A percentile compares a stretch with the other conserved stretches of the same genome.
phyloP scores from a whole-genome alignment of 2,888 invertebrate genomes.

The Standfussiana lucernea region DNA sequence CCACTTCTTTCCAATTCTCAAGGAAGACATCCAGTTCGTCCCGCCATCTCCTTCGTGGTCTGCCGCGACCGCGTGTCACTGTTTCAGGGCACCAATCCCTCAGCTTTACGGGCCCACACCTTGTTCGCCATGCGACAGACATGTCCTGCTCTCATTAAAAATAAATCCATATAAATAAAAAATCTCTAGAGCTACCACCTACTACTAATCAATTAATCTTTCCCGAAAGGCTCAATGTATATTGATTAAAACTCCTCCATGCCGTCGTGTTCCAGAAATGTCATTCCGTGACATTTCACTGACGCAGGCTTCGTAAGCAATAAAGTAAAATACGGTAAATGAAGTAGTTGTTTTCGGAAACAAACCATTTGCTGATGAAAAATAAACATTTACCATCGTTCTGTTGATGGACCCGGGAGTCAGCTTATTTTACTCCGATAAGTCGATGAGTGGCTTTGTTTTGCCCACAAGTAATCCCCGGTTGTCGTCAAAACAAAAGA shows the following conservation, averaged over 20 bases:
- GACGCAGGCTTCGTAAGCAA: conserved; percentile 4
- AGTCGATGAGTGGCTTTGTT: neutral
- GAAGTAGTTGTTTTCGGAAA: neutral
- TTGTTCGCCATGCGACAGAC: no score
- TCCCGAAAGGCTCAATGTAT: conserved; percentile 3
- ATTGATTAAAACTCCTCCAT: conserved; percentile 19
- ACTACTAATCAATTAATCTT: neutral
- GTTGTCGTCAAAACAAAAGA: neutral
- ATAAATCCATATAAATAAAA: neutral
- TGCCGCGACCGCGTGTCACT: no score
- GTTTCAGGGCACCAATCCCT: no score
- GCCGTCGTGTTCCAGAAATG: conserved; percentile 34
- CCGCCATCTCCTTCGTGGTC: no score
- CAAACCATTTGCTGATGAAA: conserved; percentile 10
- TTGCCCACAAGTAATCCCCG: neutral
- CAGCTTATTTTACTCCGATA: neutral
- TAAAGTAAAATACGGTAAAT: neutral
- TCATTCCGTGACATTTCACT: conserved; percentile 43
- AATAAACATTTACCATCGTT: neutral
- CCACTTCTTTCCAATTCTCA: no score
- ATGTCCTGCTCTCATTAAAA: no score
- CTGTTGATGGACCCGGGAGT: neutral
- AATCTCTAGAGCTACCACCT: neutral
- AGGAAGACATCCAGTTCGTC: no score
- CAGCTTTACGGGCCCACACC: no score